phyloP scores from a whole-genome alignment of 2,113 vertebrate genomes.

The Thoracochromis brauschi region DNA sequence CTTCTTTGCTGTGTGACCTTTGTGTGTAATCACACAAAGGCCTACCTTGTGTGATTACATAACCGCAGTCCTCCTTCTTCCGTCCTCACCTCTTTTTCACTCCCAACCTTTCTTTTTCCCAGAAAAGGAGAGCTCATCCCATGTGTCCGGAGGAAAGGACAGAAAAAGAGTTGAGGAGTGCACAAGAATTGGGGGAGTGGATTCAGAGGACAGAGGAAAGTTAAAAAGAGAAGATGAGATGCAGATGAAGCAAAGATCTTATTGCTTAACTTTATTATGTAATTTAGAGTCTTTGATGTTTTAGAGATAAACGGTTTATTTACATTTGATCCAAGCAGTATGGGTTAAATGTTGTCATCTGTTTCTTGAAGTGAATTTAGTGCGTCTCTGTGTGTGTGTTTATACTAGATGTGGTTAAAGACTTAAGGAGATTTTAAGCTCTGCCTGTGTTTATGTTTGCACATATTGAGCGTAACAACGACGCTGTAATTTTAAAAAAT shows the following conservation, averaged over 20 bases:
- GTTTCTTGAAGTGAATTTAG: background rate
- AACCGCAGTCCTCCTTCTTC: background rate
- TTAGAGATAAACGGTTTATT: background rate
- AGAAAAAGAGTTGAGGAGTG: background rate
- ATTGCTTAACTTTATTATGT: background rate
- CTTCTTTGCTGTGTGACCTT: background rate
- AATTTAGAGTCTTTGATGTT: background rate
- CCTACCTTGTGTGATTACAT: constrained; percentile 2
- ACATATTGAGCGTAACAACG: background rate
- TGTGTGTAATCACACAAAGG: background rate
- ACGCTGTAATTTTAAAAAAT: background rate
- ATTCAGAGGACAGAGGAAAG: background rate
- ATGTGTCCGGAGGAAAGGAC: background rate
- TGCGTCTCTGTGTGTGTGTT: background rate
- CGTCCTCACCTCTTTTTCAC: background rate
- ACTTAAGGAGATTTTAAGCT: background rate
- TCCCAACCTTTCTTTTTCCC: constrained; percentile 12
- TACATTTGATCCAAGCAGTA: background rate
- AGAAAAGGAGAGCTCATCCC: constrained; percentile 18
- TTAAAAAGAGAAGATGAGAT: background rate
- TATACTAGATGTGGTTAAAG: background rate
- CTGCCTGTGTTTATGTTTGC: background rate
- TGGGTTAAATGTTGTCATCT: background rate
- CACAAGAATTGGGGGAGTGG: background rate
- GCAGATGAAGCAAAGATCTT: background rate